Conservation (phyloP, 1,140 invertebrate species). For the Heterodera carotae region DNA sequence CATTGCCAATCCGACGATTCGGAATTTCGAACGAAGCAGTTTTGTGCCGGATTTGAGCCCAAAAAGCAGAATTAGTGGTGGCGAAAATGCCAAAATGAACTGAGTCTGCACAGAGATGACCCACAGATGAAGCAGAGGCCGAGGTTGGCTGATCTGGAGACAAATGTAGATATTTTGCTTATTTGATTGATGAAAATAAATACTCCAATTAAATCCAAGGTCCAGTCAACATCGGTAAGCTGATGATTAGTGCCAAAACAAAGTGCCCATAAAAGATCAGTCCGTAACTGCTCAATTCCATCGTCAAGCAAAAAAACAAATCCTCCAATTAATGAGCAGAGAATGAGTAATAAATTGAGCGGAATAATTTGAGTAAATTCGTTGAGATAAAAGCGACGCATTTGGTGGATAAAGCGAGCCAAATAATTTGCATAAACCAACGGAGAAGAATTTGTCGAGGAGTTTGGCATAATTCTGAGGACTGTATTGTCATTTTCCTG, state of each 20-base stretch:
- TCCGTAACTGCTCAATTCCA: not conserved
- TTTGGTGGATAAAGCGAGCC: not conserved
- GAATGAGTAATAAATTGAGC: not conserved
- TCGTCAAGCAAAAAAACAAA: not conserved
- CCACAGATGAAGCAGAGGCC: constrained; percentile 2
- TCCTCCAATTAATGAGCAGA: not conserved
- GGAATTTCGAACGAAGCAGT: not conserved
- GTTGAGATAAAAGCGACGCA: not conserved
- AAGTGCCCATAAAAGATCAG: not conserved
- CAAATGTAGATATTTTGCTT: too few relatives aligned
- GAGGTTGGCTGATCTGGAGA: not conserved
- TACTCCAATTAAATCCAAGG: not conserved
- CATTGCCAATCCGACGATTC: not conserved
- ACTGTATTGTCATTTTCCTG: not conserved
- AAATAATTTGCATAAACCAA: not conserved
- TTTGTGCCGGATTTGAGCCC: constrained; percentile 3
- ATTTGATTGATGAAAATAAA: too few relatives aligned
- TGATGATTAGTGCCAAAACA: not conserved
- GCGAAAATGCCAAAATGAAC: not conserved
- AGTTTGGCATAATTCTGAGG: too few relatives aligned
- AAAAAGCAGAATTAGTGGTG: not conserved
- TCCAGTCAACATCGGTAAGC: not conserved
- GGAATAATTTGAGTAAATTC: not conserved
- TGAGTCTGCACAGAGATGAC: not conserved
- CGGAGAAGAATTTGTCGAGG: too few relatives aligned